Evolutionary conservation across 2,797 vertebrate genomes (phyloP), one percentile per base, ranked within the genome.

Genomic region (Tapirus indicus): DNA sequence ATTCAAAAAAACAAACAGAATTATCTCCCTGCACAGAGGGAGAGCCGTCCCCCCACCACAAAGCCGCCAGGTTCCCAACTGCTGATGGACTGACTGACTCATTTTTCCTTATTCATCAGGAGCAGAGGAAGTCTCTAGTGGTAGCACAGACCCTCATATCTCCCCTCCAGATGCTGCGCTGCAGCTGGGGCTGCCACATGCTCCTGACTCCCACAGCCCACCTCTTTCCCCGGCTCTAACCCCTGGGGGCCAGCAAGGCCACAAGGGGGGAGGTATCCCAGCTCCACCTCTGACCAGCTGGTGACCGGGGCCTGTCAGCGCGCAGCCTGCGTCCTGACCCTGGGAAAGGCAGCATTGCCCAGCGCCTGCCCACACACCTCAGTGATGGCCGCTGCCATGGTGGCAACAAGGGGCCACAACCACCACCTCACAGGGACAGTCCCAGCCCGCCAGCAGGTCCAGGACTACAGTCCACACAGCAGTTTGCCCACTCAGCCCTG

Each of bases 41-140:
- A 69, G 23, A 29, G 56, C 29, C 1, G 0, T 29, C 52, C 32
- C 64, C 25, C 12, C 16, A 4, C 58, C 1, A 0, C 10, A 0
- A 41, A 64, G 58, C 91, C 0, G 0, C 71, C 49, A 41, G 38
- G 6, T 52, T 60, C 13, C n/a, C 52, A 44, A 77, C 60, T 47
- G 69, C 75, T 20, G 69, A 41, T 41, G 44, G 62, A 38, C 25
- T 75, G 38, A 13, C 49, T 52, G 69, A n/a, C 25, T 69, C 38
- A 10, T 47, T 89, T 91, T 68, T 47, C 58, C 23, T 78, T 38
- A 11, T 72, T 54, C 29, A 47, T 79, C 32, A 32, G 35, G 5
- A 20, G 41, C 3, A 0, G 20, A 47, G 17, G 47, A 44, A 49
- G 91, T 79, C 32, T 38, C 2, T 4, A 14, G 32, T 0, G 14